Percentiles rank a stretch among this genome's conserved stretches.
These are phyloP conservation scores for Rotaria socialis DNA, from an alignment of 2,888 invertebrate genomes.

Conservation along the genomic window DNA sequence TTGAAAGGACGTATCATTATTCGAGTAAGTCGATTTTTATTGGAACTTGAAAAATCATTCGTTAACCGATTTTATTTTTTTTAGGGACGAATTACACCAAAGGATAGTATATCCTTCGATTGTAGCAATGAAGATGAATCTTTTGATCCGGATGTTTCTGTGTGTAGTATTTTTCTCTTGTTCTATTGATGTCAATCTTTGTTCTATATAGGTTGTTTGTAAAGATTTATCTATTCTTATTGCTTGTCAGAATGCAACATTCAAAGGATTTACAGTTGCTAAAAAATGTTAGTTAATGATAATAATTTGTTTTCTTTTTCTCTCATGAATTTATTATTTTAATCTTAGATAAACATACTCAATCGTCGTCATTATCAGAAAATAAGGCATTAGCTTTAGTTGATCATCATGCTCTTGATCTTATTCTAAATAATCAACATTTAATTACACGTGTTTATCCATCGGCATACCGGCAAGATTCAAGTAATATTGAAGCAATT, in stretches of 20 bases:
- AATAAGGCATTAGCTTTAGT: conserved; percentile 30
- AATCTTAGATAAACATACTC: conserved; percentile 11
- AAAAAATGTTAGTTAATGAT: not conserved
- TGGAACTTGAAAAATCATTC: too few species aligned
- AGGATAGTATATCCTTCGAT: not conserved
- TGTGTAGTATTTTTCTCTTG: not conserved
- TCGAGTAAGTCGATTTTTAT: not conserved
- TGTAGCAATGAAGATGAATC: not conserved
- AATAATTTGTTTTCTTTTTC: not conserved
- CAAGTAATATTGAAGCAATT: conserved; percentile 63
- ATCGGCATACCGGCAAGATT: conserved; percentile 63
- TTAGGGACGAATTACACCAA: not conserved
- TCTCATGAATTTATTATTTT: not conserved
- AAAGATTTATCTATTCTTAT: not conserved
- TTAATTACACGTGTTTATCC: conserved; percentile 61
- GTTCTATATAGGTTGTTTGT: not conserved
- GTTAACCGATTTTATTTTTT: too few species aligned
- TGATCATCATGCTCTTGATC: conserved; percentile 22
- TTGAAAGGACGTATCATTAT: not conserved
- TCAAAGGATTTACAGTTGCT: not conserved
- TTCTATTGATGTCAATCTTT: not conserved
- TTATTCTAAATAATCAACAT: conserved; percentile 36
- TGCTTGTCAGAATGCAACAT: not conserved
- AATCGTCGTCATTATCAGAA: conserved; percentile 43
- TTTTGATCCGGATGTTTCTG: not conserved